phyloP scores from a whole-genome alignment of 2,888 invertebrate genomes.

The Pedicia rivosa region DNA sequence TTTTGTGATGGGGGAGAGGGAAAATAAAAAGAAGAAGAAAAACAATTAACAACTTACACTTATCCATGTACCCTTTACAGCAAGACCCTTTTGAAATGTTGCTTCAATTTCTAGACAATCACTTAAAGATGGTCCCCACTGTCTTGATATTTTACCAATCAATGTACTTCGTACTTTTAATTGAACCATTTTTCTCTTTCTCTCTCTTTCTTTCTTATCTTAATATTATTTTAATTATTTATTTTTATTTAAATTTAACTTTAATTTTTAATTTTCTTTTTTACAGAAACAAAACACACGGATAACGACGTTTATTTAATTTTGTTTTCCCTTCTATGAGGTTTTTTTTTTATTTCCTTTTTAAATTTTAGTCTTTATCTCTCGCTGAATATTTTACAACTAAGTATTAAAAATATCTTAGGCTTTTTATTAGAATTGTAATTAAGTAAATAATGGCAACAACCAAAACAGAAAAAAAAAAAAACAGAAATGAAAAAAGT shows the following conservation, averaged over 20 bases:
- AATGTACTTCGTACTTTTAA: constrained; percentile 17
- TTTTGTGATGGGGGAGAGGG: background rate
- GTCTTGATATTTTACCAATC: constrained; percentile 15
- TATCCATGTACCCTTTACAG: constrained; percentile 19
- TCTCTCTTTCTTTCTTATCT: background rate
- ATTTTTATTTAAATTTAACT: constrained; percentile 2
- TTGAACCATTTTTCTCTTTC: constrained; percentile 15
- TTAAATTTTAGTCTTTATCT: too few species aligned
- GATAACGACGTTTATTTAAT: too few species aligned
- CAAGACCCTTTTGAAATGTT: constrained; percentile 16
- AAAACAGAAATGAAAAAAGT: too few species aligned
- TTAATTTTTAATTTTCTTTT: background rate
- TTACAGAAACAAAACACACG: background rate
- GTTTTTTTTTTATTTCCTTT: too few species aligned
- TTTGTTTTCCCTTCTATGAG: too few species aligned
- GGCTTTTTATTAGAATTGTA: too few species aligned
- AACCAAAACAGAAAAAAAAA: too few species aligned
- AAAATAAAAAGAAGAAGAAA: background rate
- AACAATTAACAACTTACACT: constrained; percentile 17
- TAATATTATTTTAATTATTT: background rate
- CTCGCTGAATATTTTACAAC: too few species aligned
- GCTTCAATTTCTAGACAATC: constrained; percentile 19
- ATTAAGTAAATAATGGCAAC: too few species aligned
- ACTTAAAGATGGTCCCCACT: constrained; percentile 19
- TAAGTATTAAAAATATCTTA: too few species aligned